Percentiles rank a stretch among this genome's conserved stretches.
These are phyloP conservation scores for Seriola aureovittata DNA, from an alignment of 2,113 vertebrate genomes.

Conservation along the genomic window DNA sequence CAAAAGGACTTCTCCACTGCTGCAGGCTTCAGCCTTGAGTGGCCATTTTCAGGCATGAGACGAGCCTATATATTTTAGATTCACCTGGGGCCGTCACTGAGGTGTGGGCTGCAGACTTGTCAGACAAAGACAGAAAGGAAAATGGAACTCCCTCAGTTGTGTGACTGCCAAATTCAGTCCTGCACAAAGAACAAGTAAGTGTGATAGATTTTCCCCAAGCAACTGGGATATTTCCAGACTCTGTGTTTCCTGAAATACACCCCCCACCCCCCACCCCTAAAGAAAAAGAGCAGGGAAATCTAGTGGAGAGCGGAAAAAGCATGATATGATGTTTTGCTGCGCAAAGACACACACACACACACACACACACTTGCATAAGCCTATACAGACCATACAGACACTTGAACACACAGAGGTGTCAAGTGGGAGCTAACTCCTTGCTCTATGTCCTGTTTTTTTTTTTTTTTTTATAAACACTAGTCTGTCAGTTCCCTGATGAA, in stretches of 20 bases:
- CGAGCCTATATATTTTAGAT: constrained; percentile 35
- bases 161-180: constrained; percentile 57
- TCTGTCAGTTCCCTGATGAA: constrained; percentile 70
- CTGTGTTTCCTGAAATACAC: constrained; percentile 68
- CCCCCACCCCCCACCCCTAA: constrained; percentile 30
- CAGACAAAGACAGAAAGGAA: constrained; percentile 60
- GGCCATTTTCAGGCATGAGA: constrained; percentile 40
- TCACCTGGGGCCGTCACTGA: constrained; percentile 51
- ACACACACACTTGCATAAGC: constrained; percentile 31
- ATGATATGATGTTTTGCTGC: constrained; percentile 31
- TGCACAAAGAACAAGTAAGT: constrained; percentile 48
- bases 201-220: constrained; percentile 64
- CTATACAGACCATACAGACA: constrained; percentile 3
- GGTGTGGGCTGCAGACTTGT: constrained; percentile 50
- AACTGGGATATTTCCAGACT: constrained; percentile 63
- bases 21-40: constrained; percentile 12
- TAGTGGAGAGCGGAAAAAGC: constrained; percentile 40
- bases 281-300: constrained; percentile 42
- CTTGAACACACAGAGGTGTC: constrained; percentile 40
- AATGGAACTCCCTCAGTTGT: constrained; percentile 49
- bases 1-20: not conserved
- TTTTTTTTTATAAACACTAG: constrained; percentile 8
- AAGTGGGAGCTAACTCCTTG: constrained; percentile 24
- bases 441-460: constrained; percentile 22
- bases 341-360: constrained; percentile 16